Evolutionary conservation across 2,113 vertebrate species (phyloP).

Genomic region (Morone chrysops): DNA sequence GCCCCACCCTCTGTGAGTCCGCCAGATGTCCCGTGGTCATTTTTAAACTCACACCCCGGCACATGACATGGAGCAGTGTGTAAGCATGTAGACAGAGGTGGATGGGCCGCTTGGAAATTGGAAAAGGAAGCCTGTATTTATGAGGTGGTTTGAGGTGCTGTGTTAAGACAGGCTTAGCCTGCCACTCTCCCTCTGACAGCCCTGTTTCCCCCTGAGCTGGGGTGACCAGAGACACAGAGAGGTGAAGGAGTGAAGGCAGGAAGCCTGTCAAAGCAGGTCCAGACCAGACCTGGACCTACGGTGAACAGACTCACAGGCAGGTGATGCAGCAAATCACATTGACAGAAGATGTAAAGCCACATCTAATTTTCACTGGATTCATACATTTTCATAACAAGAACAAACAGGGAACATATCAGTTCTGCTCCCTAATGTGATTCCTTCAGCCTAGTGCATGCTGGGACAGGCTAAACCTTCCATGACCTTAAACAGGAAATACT

Average conservation of each 20-base stretch:
- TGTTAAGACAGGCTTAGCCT: conserved; percentile 84
- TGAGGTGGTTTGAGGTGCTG: conserved; percentile 82
- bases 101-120: conserved; percentile 82
- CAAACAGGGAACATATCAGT: conserved; percentile 13
- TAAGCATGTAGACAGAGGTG: conserved; percentile 80
- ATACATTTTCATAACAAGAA: conserved; percentile 20
- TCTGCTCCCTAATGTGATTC: conserved; percentile 5
- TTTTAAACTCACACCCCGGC: conserved; percentile 83
- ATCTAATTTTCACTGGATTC: conserved; percentile 12
- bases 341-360: conserved; percentile 53
- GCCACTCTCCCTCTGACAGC: conserved; percentile 80
- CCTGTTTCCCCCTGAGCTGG: conserved; percentile 74
- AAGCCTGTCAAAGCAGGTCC: conserved; percentile 75
- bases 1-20: conserved; percentile 74
- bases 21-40: conserved; percentile 83
- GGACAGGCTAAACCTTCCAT: conserved; percentile 6
- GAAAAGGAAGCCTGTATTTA: conserved; percentile 84
- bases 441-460: conserved; percentile 18
- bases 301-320: conserved; percentile 52
- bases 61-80: conserved; percentile 79
- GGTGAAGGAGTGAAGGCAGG: conserved; percentile 77
- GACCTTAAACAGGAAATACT: conserved; percentile 5
- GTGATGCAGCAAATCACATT: conserved; percentile 85
- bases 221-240: conserved; percentile 74
- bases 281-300: conserved; percentile 52